These are phyloP conservation scores for Perodicticus potto DNA, from an alignment of 2,797 vertebrate species.

Conservation along the genomic window DNA sequence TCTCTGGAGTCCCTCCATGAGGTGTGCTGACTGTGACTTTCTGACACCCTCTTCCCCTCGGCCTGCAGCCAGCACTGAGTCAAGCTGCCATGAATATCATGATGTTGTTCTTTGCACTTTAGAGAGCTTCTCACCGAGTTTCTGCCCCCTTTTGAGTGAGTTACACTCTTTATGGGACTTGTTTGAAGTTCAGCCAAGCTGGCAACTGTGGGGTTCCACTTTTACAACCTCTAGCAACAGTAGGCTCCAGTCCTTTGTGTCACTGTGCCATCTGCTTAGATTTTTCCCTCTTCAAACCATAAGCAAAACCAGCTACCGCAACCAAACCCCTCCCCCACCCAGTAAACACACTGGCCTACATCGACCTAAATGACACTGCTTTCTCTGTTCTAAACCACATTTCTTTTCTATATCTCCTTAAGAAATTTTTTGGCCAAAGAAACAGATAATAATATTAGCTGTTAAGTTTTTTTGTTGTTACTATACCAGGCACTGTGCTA, in stretches of 20 bases:
- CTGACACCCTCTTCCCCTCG: slow-evolving; percentile 26
- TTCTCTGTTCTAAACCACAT: background rate
- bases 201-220: slow-evolving; percentile 85
- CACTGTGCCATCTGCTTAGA: slow-evolving; percentile 86
- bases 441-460: background rate
- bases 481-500: background rate
- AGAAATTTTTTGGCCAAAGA: slow-evolving; percentile 28
- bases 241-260: slow-evolving; percentile 85
- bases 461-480: background rate
- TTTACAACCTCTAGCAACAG: slow-evolving; percentile 85
- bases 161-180: slow-evolving; percentile 83
- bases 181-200: slow-evolving; percentile 87
- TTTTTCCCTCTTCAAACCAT: slow-evolving; percentile 79
- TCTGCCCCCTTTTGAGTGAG: slow-evolving; percentile 81
- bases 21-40: slow-evolving; percentile 27
- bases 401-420: background rate
- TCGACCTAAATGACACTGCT: background rate
- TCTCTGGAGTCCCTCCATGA: slow-evolving; percentile 54
- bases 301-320: slow-evolving; percentile 49
- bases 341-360: background rate
- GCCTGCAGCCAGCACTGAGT: slow-evolving; percentile 57
- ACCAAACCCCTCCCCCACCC: background rate
- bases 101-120: slow-evolving; percentile 68
- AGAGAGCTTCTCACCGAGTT: slow-evolving; percentile 75
- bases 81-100: slow-evolving; percentile 63